Evolutionary conservation across 2,888 invertebrate species (phyloP), one percentile per base, ranked within the genome.

Genomic region (Patella ulyssiponensis): DNA sequence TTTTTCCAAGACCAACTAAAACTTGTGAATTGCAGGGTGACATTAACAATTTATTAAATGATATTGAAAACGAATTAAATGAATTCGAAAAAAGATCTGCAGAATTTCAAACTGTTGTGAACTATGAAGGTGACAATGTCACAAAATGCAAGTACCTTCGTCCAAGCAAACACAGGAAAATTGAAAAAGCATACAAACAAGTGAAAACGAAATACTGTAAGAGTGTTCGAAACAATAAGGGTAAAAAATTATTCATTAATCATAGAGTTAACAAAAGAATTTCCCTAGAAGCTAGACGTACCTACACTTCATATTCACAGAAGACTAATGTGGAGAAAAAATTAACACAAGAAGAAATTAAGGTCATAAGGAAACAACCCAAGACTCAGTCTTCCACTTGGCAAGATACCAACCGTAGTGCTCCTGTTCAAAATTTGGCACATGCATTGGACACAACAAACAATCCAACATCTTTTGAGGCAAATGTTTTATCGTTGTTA

Each of bases 121-220:
- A 80, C 17, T 79, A 80, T 33, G 83, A 84, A 76, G 82, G 82
- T 44, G 74, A 75, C 23, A 69, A 17, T 23, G 44, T 44, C 1
- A 71, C 17, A 52, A 74, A 76, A 11, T 76, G 79, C n/a, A 82
- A 81, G 64, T 75, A 80, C 56, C 53, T 83, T 2, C 79, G 88
- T 20, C 64, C 64, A 33, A 87, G 88, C 73, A 81, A 81, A 53
- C 80, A 87, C 72, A 78, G 84, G 44, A 84, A 83, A 74, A 75
- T 83, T 14, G 76, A 79, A 56, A 90, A 89, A 80, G 88, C 87
- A 12, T 86, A 85, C 53, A 87, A 83, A 75, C 88, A 89, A 78
- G 84, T 89, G 11, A 89, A 89, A 78, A 81, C 85, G 71, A 89
- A 89, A 80, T 77, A 89, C 75, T 87, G 88, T 71, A 76, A 69